phyloP scores from a whole-genome alignment of 2,113 vertebrate species.

The Forbesichthys agassizii region DNA sequence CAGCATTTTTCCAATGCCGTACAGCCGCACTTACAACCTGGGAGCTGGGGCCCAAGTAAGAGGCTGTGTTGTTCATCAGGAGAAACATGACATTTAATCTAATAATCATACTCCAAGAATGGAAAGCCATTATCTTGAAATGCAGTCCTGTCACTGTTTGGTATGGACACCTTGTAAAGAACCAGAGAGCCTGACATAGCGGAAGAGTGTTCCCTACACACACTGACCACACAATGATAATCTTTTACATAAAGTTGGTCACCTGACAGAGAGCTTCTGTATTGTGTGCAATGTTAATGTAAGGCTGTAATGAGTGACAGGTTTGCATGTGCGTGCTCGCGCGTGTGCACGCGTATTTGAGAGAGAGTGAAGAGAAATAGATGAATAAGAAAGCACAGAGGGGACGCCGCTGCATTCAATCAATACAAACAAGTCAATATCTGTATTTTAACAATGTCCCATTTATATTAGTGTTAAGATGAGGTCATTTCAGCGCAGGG shows the following conservation, averaged over 20 bases:
- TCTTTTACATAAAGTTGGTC: too few relatives aligned
- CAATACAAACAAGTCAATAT: slow-evolving; percentile 1
- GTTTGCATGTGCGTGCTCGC: not conserved
- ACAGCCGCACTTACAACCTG: not conserved
- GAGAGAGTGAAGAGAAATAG: not conserved
- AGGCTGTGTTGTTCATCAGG: not conserved
- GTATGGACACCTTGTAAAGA: too few relatives aligned
- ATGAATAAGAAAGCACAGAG: not conserved
- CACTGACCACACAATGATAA: too few relatives aligned
- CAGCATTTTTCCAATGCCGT: not conserved
- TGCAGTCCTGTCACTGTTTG: not conserved
- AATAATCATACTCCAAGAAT: not conserved
- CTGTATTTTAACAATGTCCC: slow-evolving; percentile 15
- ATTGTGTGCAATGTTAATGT: not conserved
- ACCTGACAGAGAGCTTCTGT: not conserved
- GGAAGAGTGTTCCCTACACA: too few relatives aligned
- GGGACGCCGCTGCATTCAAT: not conserved
- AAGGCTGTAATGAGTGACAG: not conserved
- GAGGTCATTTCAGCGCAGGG: not conserved
- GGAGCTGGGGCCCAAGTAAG: not conserved
- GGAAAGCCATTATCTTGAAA: not conserved
- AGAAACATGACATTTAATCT: not conserved
- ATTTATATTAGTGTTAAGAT: not conserved
- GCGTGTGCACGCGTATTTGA: not conserved
- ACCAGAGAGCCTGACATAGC: too few relatives aligned